Evolutionary conservation across 1,140 invertebrate species (phyloP).

Genomic region (Hylaeus anthracinus): DNA sequence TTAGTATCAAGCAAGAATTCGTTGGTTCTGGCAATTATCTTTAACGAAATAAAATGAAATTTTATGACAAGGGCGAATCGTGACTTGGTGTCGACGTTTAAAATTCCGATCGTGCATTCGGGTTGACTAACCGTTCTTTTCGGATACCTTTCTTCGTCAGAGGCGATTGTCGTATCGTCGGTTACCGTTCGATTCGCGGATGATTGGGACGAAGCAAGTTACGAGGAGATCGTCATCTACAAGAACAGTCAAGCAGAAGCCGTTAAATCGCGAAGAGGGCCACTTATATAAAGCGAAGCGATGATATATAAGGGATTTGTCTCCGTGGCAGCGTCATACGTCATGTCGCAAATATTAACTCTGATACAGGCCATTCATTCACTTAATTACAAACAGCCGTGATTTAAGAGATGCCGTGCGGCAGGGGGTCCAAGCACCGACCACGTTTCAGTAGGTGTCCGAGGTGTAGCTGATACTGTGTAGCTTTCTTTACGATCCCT

Average conservation of each 20-base stretch:
- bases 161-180: neutral
- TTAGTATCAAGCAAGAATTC: too few relatives aligned
- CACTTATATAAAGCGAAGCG: slow-evolving; percentile 70
- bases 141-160: too few relatives aligned
- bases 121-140: too few relatives aligned
- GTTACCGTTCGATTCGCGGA: neutral
- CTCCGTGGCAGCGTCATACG: slow-evolving; percentile 79
- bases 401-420: slow-evolving; percentile 79
- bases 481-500: slow-evolving; percentile 77
- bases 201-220: neutral
- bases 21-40: too few relatives aligned
- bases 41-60: too few relatives aligned
- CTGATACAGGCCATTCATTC: slow-evolving; percentile 82
- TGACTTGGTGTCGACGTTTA: too few relatives aligned
- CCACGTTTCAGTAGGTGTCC: slow-evolving; percentile 75
- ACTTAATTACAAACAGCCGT: slow-evolving; percentile 82
- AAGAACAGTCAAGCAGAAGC: neutral
- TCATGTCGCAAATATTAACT: slow-evolving; percentile 82
- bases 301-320: slow-evolving; percentile 82
- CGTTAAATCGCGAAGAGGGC: slow-evolving; percentile 37
- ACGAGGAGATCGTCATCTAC: slow-evolving; percentile 8
- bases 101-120: too few relatives aligned
- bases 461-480: slow-evolving; percentile 70
- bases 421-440: slow-evolving; percentile 73
- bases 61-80: too few relatives aligned